Evolutionary conservation across 2,113 vertebrate genomes (phyloP).

Genomic region (Otolemur garnettii): DNA sequence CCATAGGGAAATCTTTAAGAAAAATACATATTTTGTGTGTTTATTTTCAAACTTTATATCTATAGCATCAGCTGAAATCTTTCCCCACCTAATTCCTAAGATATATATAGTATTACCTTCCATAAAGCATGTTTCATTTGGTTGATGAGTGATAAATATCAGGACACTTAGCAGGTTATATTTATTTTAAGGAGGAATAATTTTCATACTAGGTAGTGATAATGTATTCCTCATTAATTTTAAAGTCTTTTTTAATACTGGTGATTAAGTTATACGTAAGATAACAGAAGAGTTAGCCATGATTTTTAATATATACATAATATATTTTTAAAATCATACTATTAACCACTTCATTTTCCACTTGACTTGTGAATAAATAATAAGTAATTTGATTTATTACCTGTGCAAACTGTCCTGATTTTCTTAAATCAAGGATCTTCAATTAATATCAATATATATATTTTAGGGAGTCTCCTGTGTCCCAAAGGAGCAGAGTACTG

Average conservation of each 20-base stretch:
- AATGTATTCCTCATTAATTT: slow-evolving; percentile 27
- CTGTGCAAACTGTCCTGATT: slow-evolving; percentile 15
- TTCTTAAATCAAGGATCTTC: slow-evolving; percentile 31
- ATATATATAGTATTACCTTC: not conserved
- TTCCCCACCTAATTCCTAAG: not conserved
- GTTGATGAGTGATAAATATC: slow-evolving; percentile 13
- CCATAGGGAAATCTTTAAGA: not conserved
- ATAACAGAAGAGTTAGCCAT: not conserved
- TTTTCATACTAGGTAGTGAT: not conserved
- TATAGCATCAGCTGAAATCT: not conserved
- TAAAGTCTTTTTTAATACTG: not conserved
- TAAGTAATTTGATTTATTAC: slow-evolving; percentile 61
- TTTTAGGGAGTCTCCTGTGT: not conserved
- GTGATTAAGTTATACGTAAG: not conserved
- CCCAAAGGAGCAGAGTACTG: too few species aligned
- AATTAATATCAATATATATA: not conserved
- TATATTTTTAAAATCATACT: slow-evolving; percentile 45
- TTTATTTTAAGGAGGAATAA: slow-evolving; percentile 7
- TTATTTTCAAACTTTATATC: slow-evolving; percentile 22
- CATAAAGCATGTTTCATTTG: not conserved
- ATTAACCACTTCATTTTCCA: slow-evolving; percentile 57
- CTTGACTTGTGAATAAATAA: slow-evolving; percentile 51
- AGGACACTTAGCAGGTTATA: not conserved
- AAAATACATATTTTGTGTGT: not conserved
- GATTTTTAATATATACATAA: slow-evolving; percentile 53